Conservation (phyloP, 2,888 invertebrate species). For the Synergus gifuensis region DNA sequence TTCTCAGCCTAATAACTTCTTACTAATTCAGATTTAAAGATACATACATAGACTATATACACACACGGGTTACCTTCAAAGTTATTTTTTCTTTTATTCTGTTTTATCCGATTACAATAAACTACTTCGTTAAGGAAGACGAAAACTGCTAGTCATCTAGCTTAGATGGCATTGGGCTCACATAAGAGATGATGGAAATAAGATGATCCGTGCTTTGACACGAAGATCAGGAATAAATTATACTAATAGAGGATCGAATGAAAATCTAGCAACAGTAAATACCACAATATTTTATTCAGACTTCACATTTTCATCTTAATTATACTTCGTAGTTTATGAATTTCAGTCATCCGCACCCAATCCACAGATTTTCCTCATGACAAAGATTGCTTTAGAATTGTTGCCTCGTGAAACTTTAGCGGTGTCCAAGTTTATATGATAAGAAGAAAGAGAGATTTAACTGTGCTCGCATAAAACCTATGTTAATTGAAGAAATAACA, state of each 20-base stretch:
- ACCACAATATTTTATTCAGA: neutral
- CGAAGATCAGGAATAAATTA: neutral
- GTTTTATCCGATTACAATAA: conserved; percentile 3
- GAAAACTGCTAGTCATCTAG: conserved; percentile 8
- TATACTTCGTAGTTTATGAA: neutral
- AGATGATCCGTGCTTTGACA: conserved; percentile 11
- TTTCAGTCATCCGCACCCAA: no score
- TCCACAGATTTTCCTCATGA: no score
- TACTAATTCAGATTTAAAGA: neutral
- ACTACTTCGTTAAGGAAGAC: neutral
- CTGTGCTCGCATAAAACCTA: no score
- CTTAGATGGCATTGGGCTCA: neutral
- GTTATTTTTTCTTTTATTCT: neutral
- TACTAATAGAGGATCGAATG: neutral
- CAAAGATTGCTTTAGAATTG: no score
- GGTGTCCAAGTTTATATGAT: no score
- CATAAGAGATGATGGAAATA: neutral
- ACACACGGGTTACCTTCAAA: neutral
- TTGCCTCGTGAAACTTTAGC: no score
- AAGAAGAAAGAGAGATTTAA: no score
- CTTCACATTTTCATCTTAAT: neutral
- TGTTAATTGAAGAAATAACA: no score
- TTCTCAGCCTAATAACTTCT: no score
- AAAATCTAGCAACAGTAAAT: neutral
- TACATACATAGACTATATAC: no score